These are phyloP conservation scores for Netelia inedita DNA, from an alignment of 2,888 invertebrate species.

Conservation along the genomic window DNA sequence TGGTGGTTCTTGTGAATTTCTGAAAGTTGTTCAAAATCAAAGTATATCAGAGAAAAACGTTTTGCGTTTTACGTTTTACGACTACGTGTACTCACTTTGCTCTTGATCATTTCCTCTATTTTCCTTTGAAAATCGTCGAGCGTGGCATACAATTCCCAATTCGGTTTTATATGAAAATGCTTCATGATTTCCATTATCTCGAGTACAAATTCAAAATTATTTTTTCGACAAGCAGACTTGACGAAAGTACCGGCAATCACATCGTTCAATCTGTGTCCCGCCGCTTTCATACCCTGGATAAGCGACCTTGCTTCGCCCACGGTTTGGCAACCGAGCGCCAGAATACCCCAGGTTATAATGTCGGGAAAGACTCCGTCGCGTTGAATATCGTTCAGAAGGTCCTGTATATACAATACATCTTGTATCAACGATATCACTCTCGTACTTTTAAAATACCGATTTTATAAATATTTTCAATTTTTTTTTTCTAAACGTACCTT, in stretches of 20 bases:
- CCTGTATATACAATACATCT: conserved; percentile 79
- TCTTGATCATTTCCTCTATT: conserved; percentile 68
- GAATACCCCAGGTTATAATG: conserved; percentile 94
- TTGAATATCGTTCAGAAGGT: conserved; percentile 84
- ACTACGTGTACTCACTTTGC: conserved; percentile 70
- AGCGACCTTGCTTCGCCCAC: conserved; percentile 89
- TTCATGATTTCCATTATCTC: conserved; percentile 89
- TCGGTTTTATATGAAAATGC: conserved; percentile 88
- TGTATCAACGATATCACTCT: neutral
- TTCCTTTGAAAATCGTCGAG: conserved; percentile 78
- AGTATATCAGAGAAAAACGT: neutral
- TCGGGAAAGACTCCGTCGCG: conserved; percentile 88
- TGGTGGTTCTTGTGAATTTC: conserved; percentile 58
- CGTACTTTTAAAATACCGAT: neutral
- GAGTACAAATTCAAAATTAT: conserved; percentile 89
- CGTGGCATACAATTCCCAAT: conserved; percentile 86
- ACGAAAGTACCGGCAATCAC: conserved; percentile 92
- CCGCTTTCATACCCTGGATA: conserved; percentile 89
- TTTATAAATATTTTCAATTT: conserved; percentile 6
- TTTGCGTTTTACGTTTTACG: too few species aligned
- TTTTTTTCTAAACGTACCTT: conserved; percentile 86
- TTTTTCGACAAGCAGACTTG: conserved; percentile 87
- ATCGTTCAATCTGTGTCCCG: conserved; percentile 89
- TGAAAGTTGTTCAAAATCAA: conserved; percentile 33
- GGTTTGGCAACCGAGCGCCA: conserved; percentile 92